Base-by-base conservation (phyloP, 2,888 invertebrate genomes). In the Helleia helle region DNA sequence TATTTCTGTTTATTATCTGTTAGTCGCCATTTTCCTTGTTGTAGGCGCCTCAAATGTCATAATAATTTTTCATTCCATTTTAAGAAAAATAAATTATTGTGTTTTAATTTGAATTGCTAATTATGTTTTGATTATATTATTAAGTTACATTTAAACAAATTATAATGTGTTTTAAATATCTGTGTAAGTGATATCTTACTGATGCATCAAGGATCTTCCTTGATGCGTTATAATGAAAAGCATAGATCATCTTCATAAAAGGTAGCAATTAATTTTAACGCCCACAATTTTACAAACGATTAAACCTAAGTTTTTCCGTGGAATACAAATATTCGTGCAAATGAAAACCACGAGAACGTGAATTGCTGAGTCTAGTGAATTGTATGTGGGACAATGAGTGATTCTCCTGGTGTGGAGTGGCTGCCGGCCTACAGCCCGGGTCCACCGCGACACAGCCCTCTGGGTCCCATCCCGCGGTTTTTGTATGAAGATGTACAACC, bases 1-100 rank as follows among this genome's bases (percentile, higher is more conserved):
- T n/a, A n/a, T n/a, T 17, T 38, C 6, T 38, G 8, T 29, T 38
- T 9, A 36, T 50, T 47, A 50, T 58, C 54, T 58, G 54, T 53
- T 17, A 38, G 49, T 69, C 80, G 80, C 83, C 83, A 84, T 84
- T 81, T 84, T 83, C 74, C 81, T 81, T 83, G 81, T 83, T 81
- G 81, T 81, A 81, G 81, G 80, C 75, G 79, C 79, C 71, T 79
- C 80, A 83, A 83, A 84, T 84, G 83, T 84, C 83, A 84, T 84
- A 84, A 84, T 84, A 83, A 79, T 84, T 74, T 77, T 74, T 65
- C 60, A 52, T 59, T 72, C 62, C 71, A 71, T 69, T 72, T 79
- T 80, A 63, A 56, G 65, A 12, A 11, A 14, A 31, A 17, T 40
- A 11, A 9, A 24, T 4, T 34, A 31, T 75, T 76, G 56, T 65